Evolutionary conservation across 1,140 invertebrate genomes (phyloP).

Genomic region (Mamestra configurata): DNA sequence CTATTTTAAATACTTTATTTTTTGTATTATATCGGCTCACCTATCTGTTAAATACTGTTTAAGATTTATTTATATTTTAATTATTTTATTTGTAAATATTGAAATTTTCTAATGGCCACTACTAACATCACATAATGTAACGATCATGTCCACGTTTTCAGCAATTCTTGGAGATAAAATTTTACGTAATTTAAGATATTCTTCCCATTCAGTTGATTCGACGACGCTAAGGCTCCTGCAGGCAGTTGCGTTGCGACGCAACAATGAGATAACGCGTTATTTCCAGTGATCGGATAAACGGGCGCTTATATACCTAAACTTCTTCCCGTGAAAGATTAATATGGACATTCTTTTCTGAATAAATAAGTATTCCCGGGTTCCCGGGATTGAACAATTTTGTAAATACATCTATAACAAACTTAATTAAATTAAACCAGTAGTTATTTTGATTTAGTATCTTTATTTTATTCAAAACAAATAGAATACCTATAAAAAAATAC

Average conservation of each 20-base stretch:
- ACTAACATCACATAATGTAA: constrained; percentile 30
- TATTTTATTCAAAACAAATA: no score
- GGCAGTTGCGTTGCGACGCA: not conserved
- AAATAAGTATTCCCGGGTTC: no score
- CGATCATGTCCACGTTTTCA: not conserved
- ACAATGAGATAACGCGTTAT: no score
- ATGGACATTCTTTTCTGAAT: no score
- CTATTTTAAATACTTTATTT: constrained; percentile 41
- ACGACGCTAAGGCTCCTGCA: not conserved
- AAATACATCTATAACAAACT: no score
- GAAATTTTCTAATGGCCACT: constrained; percentile 6
- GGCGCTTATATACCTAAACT: no score
- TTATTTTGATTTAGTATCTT: no score
- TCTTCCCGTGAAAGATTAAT: no score
- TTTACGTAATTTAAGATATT: constrained; percentile 4
- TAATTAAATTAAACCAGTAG: no score
- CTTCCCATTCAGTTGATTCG: not conserved
- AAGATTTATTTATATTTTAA: constrained; percentile 1
- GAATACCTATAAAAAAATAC: no score
- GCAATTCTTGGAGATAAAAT: constrained; percentile 11
- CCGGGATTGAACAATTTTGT: no score
- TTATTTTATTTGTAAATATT: constrained; percentile 49
- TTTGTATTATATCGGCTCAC: constrained; percentile 24
- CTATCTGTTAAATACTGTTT: constrained; percentile 33
- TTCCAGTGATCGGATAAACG: no score